These are phyloP conservation scores for Homalodisca vitripennis DNA, from an alignment of 1,140 invertebrate species.

Conservation along the genomic window DNA sequence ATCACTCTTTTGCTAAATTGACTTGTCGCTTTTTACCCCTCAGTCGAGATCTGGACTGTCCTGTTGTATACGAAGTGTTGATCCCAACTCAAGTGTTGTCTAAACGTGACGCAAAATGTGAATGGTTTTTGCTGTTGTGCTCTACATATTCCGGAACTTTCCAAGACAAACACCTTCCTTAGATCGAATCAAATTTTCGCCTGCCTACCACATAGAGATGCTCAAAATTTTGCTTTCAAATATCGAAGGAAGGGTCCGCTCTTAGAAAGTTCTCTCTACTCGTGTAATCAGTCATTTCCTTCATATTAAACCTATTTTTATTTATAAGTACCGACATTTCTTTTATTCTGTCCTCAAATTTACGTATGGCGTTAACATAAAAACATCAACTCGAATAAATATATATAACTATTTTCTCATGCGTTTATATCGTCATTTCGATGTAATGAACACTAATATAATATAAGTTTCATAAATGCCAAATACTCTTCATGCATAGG, in stretches of 20 bases:
- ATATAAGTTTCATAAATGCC: background rate
- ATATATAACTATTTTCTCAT: slow-evolving; percentile 1
- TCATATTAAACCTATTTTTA: slow-evolving; percentile 26
- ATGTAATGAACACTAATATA: background rate
- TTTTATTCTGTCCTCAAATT: slow-evolving; percentile 21
- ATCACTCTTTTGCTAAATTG: slow-evolving; percentile 22
- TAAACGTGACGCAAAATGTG: slow-evolving; percentile 34
- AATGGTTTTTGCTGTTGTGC: slow-evolving; percentile 32
- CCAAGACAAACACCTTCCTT: slow-evolving; percentile 24
- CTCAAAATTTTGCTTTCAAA: slow-evolving; percentile 2
- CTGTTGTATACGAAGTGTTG: slow-evolving; percentile 22
- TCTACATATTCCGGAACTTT: slow-evolving; percentile 26
- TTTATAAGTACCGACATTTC: slow-evolving; percentile 8
- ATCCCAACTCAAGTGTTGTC: slow-evolving; percentile 24
- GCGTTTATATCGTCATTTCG: background rate
- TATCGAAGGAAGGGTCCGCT: slow-evolving; percentile 8
- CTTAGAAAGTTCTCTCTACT: slow-evolving; percentile 22
- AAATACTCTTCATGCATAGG: background rate
- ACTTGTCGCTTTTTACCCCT: background rate
- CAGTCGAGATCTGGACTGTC: background rate
- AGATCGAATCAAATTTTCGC: slow-evolving; percentile 3
- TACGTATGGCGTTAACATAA: slow-evolving; percentile 2
- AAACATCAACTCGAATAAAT: background rate
- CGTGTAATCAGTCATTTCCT: slow-evolving; percentile 25
- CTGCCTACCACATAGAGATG: slow-evolving; percentile 16